Conservation (phyloP, 2,797 vertebrate species). For the Tapera naevia region DNA sequence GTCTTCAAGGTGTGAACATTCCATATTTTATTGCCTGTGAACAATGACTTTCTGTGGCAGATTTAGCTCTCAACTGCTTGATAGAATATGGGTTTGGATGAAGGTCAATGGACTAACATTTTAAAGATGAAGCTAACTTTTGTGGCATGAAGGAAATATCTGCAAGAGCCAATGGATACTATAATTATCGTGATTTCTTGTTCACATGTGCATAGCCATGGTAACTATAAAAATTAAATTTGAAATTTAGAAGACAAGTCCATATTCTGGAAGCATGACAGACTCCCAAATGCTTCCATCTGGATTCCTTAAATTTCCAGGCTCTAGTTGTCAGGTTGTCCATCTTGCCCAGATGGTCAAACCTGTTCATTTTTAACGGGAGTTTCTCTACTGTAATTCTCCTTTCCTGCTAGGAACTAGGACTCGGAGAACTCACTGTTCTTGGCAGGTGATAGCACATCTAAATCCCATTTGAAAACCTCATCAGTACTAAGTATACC, state of each 20-base stretch:
- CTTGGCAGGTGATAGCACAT: neutral
- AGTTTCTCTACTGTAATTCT: neutral
- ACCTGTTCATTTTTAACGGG: neutral
- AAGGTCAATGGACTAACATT: neutral
- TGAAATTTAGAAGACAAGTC: neutral
- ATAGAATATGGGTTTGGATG: neutral
- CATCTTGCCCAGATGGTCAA: neutral
- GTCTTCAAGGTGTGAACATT: neutral
- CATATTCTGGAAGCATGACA: neutral
- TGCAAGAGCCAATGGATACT: neutral
- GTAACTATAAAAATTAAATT: neutral
- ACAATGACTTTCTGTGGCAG: neutral
- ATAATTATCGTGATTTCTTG: neutral
- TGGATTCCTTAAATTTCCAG: neutral
- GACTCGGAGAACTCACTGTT: neutral
- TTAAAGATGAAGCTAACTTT: neutral
- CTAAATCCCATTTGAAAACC: neutral
- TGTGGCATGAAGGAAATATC: neutral
- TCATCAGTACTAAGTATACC: neutral
- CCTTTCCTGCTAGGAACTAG: neutral
- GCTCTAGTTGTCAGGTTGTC: neutral
- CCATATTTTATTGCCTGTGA: neutral
- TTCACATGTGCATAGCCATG: neutral
- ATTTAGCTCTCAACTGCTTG: neutral
- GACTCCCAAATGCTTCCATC: neutral